These are phyloP conservation scores for Morelia viridis DNA, from an alignment of 2,797 vertebrate genomes.

Conservation along the genomic window DNA sequence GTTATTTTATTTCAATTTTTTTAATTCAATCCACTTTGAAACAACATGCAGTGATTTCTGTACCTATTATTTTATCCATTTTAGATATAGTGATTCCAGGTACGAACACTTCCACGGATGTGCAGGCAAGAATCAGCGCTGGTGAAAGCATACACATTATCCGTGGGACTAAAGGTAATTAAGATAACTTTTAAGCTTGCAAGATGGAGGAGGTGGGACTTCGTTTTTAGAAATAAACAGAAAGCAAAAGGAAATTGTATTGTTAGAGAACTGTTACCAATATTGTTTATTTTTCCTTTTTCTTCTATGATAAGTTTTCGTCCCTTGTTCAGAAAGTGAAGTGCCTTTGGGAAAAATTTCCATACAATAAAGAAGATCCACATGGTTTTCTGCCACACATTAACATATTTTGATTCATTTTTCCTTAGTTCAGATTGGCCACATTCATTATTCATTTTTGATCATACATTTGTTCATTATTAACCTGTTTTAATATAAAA, in stretches of 20 bases:
- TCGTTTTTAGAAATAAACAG: background rate
- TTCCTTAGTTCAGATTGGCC: background rate
- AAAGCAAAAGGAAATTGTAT: background rate
- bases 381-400: background rate
- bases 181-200: background rate
- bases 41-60: slow-evolving; percentile 21
- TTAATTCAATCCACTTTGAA: background rate
- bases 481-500: background rate
- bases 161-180: slow-evolving; percentile 93
- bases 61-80: slow-evolving; percentile 24
- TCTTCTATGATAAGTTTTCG: background rate
- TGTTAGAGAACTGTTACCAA: background rate
- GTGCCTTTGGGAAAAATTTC: background rate
- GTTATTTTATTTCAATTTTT: background rate
- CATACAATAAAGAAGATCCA: background rate
- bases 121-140: slow-evolving; percentile 93
- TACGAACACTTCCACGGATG: slow-evolving; percentile 92
- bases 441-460: background rate
- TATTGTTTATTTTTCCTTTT: background rate
- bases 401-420: background rate
- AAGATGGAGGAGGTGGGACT: background rate
- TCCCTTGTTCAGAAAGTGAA: background rate
- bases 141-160: slow-evolving; percentile 98
- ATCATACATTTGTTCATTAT: background rate
- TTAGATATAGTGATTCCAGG: slow-evolving; percentile 98